phyloP scores from a whole-genome alignment of 92 coral and sea anemone species.

The Parazoanthus atlanticus region DNA sequence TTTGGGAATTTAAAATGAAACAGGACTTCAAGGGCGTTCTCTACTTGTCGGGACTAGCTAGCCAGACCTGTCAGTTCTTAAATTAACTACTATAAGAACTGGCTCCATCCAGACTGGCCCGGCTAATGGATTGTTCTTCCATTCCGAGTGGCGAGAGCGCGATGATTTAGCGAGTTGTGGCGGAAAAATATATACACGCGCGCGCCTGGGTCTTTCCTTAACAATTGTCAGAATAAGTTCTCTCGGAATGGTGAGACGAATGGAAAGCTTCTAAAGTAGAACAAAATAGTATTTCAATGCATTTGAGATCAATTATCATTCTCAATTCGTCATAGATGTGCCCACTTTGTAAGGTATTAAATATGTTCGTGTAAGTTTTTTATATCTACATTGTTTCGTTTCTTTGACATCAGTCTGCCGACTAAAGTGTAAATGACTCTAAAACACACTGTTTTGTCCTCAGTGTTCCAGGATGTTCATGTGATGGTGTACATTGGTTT shows the following conservation, averaged over 20 bases:
- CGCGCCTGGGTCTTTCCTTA: too few relatives aligned
- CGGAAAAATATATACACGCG: too few relatives aligned
- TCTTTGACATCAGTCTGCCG: background rate
- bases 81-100: too few relatives aligned
- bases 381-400: background rate
- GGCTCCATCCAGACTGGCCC: too few relatives aligned
- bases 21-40: background rate
- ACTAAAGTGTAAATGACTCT: background rate
- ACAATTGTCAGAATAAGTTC: too few relatives aligned
- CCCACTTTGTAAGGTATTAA: background rate
- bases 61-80: background rate
- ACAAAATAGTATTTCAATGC: background rate
- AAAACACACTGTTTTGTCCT: background rate
- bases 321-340: too few relatives aligned
- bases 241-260: too few relatives aligned
- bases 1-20: background rate
- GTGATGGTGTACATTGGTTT: conserved; percentile 84
- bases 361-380: conserved; percentile 9
- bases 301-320: background rate
- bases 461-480: conserved; percentile 84
- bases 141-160: too few relatives aligned
- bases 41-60: background rate
- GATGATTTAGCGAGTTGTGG: too few relatives aligned
- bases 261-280: too few relatives aligned
- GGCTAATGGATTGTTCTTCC: too few relatives aligned